Evolutionary conservation across 2,797 vertebrate genomes (phyloP).

Genomic region (Typhlichthys eigenmanni): DNA sequence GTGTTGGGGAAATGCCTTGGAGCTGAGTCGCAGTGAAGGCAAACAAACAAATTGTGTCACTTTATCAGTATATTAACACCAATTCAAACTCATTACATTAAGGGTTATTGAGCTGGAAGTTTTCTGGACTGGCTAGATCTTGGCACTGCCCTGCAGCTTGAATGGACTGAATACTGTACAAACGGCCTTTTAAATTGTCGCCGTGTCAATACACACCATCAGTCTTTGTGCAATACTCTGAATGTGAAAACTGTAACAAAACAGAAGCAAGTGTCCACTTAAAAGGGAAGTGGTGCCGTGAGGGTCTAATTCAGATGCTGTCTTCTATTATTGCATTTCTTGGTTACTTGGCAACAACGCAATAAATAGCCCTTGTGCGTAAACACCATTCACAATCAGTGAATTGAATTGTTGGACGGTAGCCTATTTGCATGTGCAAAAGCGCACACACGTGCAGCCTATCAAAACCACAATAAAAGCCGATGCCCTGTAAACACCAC

Average conservation of each 20-base stretch:
- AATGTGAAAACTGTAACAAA: constrained; percentile 33
- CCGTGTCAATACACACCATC: constrained; percentile 50
- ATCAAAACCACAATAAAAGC: no score
- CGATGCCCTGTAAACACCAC: constrained; percentile 25
- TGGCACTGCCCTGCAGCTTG: constrained; percentile 68
- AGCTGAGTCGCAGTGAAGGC: constrained; percentile 60
- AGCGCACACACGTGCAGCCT: not conserved
- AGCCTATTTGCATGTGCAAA: not conserved
- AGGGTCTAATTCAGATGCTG: no score
- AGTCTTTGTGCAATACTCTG: constrained; percentile 62
- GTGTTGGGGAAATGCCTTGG: constrained; percentile 65
- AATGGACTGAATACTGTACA: constrained; percentile 61
- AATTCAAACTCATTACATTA: constrained; percentile 85
- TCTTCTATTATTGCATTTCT: no score
- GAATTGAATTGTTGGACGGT: not conserved
- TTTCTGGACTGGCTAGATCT: constrained; percentile 65
- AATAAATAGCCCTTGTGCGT: no score
- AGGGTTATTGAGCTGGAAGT: constrained; percentile 76
- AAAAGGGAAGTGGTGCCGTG: not conserved
- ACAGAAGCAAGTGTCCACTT: constrained; percentile 1
- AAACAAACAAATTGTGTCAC: constrained; percentile 76
- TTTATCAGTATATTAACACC: constrained; percentile 86
- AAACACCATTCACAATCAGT: no score
- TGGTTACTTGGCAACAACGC: no score
- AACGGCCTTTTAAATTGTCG: constrained; percentile 39